Conservation (phyloP, 2,888 invertebrate genomes). For the Imbricaverruca yamaguchii region DNA sequence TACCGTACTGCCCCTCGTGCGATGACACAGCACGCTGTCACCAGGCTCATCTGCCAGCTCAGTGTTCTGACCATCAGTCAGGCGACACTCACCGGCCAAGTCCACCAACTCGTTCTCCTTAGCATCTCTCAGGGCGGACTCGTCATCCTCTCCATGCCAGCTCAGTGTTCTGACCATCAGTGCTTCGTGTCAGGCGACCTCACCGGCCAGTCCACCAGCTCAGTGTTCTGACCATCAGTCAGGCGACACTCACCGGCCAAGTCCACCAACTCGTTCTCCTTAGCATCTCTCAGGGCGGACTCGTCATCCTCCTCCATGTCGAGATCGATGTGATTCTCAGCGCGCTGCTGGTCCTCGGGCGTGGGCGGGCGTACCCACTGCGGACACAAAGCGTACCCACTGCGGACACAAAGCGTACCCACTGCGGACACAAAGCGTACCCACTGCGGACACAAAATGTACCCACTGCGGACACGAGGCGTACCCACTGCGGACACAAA, state of each 20-base stretch:
- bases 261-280: conserved; percentile 96
- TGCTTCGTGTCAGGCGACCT: too few relatives aligned
- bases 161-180: too few relatives aligned
- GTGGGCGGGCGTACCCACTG: not conserved
- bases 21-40: too few relatives aligned
- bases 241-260: conserved; percentile 56
- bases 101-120: conserved; percentile 97
- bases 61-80: too few relatives aligned
- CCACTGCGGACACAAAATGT: not conserved
- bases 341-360: not conserved
- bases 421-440: not conserved
- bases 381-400: not conserved
- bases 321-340: conserved; percentile 59
- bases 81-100: conserved; percentile 44
- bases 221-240: too few relatives aligned
- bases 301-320: conserved; percentile 93
- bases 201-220: too few relatives aligned
- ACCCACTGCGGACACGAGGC: too few relatives aligned
- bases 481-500: too few relatives aligned
- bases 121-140: conserved; percentile 74
- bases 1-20: too few relatives aligned
- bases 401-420: not conserved
- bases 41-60: too few relatives aligned
- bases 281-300: conserved; percentile 71
- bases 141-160: conserved; percentile 71